Base-by-base conservation (phyloP, 2,888 invertebrate species). In the Chalcis sispes region DNA sequence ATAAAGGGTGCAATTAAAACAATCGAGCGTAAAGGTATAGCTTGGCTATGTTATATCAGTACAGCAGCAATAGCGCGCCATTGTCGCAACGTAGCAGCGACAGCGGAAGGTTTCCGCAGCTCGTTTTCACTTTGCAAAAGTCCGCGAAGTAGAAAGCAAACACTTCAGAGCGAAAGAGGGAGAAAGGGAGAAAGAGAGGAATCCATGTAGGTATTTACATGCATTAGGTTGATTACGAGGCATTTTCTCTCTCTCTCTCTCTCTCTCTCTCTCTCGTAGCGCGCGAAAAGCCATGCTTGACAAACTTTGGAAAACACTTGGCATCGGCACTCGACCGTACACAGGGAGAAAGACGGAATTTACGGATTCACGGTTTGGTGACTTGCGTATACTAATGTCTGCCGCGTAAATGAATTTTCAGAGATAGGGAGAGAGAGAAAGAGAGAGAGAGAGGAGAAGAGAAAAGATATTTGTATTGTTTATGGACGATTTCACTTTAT, bases 261-360 rank as follows among this genome's bases (percentile, higher is more conserved):
- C n/a, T n/a, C n/a, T n/a, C n/a, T n/a, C n/a, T n/a, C n/a, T n/a
- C n/a, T n/a, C n/a, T n/a, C n/a, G n/a, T n/a, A n/a, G n/a, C n/a
- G n/a, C 46, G 71, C 65, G 75, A 65, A 71, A 54, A 42, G 66
- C 65, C 52, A 71, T 66, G 74, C 74, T 75, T 52, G 58, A 50
- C 46, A 66, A 77, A 77, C 74, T 77, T 77, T 67, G 42, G 72
- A 71, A 72, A 72, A 75, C 67, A 75, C 72, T 71, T 54, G 61
- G 71, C 46, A 48, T 23, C 5, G 18, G 29, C 2, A 36, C 36
- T 36, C 29, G 5, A n/a, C n/a, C n/a, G n/a, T 36, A 36, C 36
- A 56, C 2, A n/a, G 56, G 10, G 32, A 8, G 15, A 52, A n/a
- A 20, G 23, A n/a, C n/a, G 3, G 10, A 71, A 52, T 71, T 62